Conservation (phyloP, 2,888 invertebrate genomes). For the Resseliella maxima region DNA sequence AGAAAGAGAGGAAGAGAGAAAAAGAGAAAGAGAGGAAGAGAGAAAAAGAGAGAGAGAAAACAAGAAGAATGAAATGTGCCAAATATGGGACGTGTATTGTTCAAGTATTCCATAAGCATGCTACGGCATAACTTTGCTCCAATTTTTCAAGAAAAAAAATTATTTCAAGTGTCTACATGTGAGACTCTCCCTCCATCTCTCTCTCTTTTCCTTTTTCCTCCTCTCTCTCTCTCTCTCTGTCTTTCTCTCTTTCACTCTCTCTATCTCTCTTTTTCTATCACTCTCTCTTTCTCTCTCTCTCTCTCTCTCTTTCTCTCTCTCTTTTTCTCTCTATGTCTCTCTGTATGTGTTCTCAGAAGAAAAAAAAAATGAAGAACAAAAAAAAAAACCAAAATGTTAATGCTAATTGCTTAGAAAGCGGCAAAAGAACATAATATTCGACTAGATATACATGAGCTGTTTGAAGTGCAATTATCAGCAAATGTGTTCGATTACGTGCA, state of each 20-base stretch:
- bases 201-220: no score
- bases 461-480: constrained; percentile 29
- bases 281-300: no score
- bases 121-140: neutral
- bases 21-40: no score
- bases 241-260: no score
- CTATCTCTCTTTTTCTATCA: no score
- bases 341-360: neutral
- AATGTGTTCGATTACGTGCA: constrained; percentile 33
- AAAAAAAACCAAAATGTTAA: neutral
- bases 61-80: neutral
- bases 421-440: neutral
- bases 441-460: neutral
- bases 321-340: no score
- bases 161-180: neutral
- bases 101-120: neutral
- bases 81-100: neutral
- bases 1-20: no score
- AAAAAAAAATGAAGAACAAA: neutral
- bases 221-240: no score
- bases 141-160: neutral
- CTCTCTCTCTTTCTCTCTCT: no score
- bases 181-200: no score
- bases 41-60: no score
- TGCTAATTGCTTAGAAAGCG: neutral